A percentile compares a stretch with the other conserved stretches of the same genome.
Evolutionary conservation across 2,888 invertebrate species (phyloP).

Genomic region (Argyresthia goedartella): DNA sequence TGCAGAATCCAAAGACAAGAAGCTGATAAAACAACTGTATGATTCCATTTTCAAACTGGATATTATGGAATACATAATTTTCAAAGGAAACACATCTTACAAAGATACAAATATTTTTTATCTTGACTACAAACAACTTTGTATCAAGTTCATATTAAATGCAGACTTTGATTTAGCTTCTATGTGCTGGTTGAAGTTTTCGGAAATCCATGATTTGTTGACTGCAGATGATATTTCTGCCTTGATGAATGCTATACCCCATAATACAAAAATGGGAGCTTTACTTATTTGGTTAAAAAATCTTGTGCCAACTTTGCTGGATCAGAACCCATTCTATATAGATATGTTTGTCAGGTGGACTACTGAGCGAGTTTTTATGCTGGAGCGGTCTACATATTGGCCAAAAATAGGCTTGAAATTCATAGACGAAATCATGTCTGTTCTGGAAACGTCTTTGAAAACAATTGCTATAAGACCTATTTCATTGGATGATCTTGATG

Average conservation of each 20-base stretch:
- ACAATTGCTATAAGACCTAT: slow-evolving; percentile 46
- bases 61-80: slow-evolving; percentile 50
- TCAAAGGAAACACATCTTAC: slow-evolving; percentile 43
- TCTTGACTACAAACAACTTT: slow-evolving; percentile 38
- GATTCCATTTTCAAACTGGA: slow-evolving; percentile 52
- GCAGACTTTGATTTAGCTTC: slow-evolving; percentile 57
- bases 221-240: slow-evolving; percentile 33
- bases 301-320: slow-evolving; percentile 48
- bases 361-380: slow-evolving; percentile 48
- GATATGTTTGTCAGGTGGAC: slow-evolving; percentile 63
- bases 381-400: slow-evolving; percentile 61
- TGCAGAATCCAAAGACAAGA: slow-evolving; percentile 23
- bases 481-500: slow-evolving; percentile 55
- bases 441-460: slow-evolving; percentile 46
- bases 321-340: slow-evolving; percentile 53
- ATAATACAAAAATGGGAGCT: slow-evolving; percentile 52
- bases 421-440: slow-evolving; percentile 42
- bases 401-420: slow-evolving; percentile 63
- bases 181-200: slow-evolving; percentile 59
- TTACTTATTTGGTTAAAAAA: slow-evolving; percentile 58
- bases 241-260: slow-evolving; percentile 46
- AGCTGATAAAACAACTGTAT: slow-evolving; percentile 24
- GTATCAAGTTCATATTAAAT: slow-evolving; percentile 43
- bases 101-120: slow-evolving; percentile 37
- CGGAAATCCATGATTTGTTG: slow-evolving; percentile 32